Base-by-base conservation (phyloP, 2,113 vertebrate genomes). In the Psettodes erumei region DNA sequence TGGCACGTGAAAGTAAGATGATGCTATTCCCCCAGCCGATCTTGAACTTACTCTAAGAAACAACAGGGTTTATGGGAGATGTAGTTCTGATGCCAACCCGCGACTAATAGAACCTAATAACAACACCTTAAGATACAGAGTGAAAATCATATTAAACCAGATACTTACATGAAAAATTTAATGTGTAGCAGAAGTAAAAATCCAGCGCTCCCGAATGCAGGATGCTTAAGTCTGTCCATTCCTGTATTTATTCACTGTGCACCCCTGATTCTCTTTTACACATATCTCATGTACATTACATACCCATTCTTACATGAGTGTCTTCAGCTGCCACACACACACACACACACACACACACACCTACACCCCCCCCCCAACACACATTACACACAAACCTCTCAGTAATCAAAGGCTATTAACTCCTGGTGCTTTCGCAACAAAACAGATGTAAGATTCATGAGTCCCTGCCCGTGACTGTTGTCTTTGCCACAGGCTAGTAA, bases 371-470 rank as follows among this genome's bases (percentile, higher is more conserved):
- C 75, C 75, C 53, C 55, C 42, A 59, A 53, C 25, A 51, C 10
- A 55, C 58, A 61, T 16, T 47, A 81, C 76, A 83, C 53, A 77
- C 71, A 70, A 53, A 69, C 78, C 59, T 50, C 77, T 77, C 81
- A 58, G 89, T 88, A 90, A 91, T 92, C 89, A 92, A 91, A 92
- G 85, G 82, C 88, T 86, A 93, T 92, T 91, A 92, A 91, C 91
- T 93, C 81, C 78, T 30, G 60, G 86, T 84, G 85, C 90, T 88
- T 90, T 86, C 32, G 74, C 87, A 91, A 91, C 85, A 91, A 90
- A 92, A 91, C 92, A 91, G 88, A 92, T 92, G 88, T 92, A 92
- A 92, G 89, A 93, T 92, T 93, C 93, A 93, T 91, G 91, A 92
- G 87, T 90, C 76, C 81, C 85, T 79, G 79, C 83, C 79, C 72